Percentiles rank a stretch among this genome's conserved stretches.
phyloP scores from a whole-genome alignment of 2,113 vertebrate species.

The Struthio camelus region DNA sequence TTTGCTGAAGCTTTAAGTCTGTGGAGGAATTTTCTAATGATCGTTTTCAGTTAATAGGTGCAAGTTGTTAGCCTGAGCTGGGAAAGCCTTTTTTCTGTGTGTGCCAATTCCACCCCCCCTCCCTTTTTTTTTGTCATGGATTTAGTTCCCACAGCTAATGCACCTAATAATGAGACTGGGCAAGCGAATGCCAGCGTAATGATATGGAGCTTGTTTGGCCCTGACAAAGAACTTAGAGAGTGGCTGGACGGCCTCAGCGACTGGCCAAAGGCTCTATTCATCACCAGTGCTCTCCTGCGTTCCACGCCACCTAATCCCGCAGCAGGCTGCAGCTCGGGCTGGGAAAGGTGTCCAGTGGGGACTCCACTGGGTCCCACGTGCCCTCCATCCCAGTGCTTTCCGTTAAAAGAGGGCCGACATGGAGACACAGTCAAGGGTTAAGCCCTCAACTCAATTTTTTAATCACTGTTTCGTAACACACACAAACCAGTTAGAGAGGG shows the following conservation, averaged over 20 bases:
- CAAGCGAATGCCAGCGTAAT: slow-evolving; percentile 64
- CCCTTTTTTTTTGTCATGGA: slow-evolving; percentile 71
- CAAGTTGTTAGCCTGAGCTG: slow-evolving; percentile 76
- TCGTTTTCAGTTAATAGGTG: slow-evolving; percentile 77
- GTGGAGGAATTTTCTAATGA: slow-evolving; percentile 74
- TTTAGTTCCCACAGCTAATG: slow-evolving; percentile 80
- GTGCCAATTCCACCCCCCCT: slow-evolving; percentile 71
- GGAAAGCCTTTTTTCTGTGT: slow-evolving; percentile 68
- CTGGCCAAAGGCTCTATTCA: slow-evolving; percentile 62
- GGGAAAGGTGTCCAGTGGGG: not conserved
- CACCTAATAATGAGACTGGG: slow-evolving; percentile 76
- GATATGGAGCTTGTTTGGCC: slow-evolving; percentile 72
- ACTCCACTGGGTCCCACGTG: not conserved
- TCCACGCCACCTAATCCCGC: not conserved
- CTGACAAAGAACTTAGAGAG: slow-evolving; percentile 77
- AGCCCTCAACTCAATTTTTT: slow-evolving; percentile 11
- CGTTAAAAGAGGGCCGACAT: not conserved
- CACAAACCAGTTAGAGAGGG: not conserved
- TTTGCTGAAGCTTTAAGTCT: slow-evolving; percentile 48
- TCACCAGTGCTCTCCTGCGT: slow-evolving; percentile 6
- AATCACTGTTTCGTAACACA: slow-evolving; percentile 46
- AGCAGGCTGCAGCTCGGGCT: not conserved
- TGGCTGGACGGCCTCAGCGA: slow-evolving; percentile 54
- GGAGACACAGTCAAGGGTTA: slow-evolving; percentile 20
- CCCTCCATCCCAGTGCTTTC: not conserved